Evolutionary conservation across 2,113 vertebrate species (phyloP).

Genomic region (Pomatorhinus ruficollis): DNA sequence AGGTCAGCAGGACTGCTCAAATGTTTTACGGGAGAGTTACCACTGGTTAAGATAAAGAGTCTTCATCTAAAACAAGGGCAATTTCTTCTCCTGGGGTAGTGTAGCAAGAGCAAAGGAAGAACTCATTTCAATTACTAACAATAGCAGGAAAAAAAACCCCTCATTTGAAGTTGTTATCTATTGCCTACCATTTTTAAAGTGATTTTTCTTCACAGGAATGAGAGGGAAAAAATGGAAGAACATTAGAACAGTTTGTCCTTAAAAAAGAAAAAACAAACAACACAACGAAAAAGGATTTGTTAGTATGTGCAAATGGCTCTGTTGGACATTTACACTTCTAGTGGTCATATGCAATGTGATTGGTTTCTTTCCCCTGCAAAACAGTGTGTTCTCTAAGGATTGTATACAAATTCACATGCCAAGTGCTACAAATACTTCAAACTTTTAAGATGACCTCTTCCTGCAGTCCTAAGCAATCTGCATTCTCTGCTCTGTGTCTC

Average conservation of each 20-base stretch:
- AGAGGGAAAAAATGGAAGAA: background rate
- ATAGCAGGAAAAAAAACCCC: background rate
- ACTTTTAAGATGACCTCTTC: background rate
- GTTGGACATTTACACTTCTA: background rate
- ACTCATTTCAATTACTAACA: background rate
- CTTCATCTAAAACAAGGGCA: background rate
- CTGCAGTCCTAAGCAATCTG: background rate
- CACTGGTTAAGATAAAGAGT: background rate
- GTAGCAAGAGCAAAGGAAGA: background rate
- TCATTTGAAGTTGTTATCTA: background rate
- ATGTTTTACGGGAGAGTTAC: background rate
- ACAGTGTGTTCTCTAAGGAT: background rate
- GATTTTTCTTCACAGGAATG: background rate
- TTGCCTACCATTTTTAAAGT: background rate
- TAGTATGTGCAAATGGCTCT: background rate
- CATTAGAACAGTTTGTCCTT: background rate
- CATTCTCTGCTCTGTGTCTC: background rate
- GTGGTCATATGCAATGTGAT: background rate
- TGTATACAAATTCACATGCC: background rate
- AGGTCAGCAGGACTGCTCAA: background rate
- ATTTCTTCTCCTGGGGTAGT: background rate
- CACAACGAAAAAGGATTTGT: background rate
- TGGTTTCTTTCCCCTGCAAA: background rate
- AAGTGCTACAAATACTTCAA: slow-evolving; percentile 4
- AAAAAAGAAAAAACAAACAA: too few relatives aligned